Evolutionary conservation across 2,888 invertebrate genomes (phyloP).

Genomic region (Candidula unifasciata): DNA sequence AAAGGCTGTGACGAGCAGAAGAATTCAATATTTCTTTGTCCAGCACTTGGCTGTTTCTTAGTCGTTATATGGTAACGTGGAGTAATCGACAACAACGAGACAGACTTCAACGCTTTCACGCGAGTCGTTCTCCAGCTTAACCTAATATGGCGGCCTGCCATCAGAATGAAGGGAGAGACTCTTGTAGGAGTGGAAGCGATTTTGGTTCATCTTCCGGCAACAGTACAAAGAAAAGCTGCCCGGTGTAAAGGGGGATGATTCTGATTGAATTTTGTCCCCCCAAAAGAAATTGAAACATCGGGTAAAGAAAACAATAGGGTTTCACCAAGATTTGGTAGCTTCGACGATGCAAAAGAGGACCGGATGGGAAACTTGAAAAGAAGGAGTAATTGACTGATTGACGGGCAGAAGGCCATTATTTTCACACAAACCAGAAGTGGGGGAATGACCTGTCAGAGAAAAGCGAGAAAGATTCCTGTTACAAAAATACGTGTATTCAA

Average conservation of each 20-base stretch:
- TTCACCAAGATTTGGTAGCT: slow-evolving; percentile 41
- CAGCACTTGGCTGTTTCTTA: slow-evolving; percentile 17
- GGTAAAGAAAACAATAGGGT: slow-evolving; percentile 45
- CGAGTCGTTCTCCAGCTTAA: slow-evolving; percentile 41
- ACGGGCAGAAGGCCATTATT: slow-evolving; percentile 20
- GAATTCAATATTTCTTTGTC: slow-evolving; percentile 47
- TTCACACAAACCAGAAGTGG: neutral
- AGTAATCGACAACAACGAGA: slow-evolving; percentile 32
- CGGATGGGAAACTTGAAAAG: slow-evolving; percentile 29
- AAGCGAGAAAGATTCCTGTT: too few species aligned
- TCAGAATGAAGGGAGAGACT: slow-evolving; percentile 31
- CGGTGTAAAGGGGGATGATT: slow-evolving; percentile 27
- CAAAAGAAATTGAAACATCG: slow-evolving; percentile 36
- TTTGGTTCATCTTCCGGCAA: slow-evolving; percentile 47
- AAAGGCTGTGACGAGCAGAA: slow-evolving; percentile 29
- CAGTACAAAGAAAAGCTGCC: slow-evolving; percentile 40
- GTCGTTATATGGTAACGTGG: slow-evolving; percentile 24
- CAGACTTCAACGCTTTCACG: slow-evolving; percentile 37
- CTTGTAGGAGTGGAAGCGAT: slow-evolving; percentile 41
- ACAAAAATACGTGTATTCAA: too few species aligned
- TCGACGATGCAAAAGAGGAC: neutral
- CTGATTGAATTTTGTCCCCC: slow-evolving; percentile 44
- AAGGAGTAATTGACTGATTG: slow-evolving; percentile 41
- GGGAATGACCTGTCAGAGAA: neutral
- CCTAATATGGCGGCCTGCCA: slow-evolving; percentile 50